These are phyloP conservation scores for Cydia strobilella DNA, from an alignment of 1,140 invertebrate genomes.

Conservation along the genomic window DNA sequence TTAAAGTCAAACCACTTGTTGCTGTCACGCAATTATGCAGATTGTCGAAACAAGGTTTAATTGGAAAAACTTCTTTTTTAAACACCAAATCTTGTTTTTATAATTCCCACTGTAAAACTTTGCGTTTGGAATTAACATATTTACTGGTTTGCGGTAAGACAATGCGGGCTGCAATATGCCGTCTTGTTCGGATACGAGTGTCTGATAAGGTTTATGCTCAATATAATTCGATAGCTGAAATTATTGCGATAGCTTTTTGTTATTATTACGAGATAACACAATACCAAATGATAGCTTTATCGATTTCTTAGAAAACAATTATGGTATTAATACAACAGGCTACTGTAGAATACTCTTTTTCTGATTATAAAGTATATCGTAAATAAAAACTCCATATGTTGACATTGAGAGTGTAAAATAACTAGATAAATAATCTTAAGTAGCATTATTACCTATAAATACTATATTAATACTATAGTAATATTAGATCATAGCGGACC, in stretches of 20 bases:
- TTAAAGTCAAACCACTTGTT: neutral
- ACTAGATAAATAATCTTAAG: neutral
- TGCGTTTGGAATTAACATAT: neutral
- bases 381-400: neutral
- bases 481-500: neutral
- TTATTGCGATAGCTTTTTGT: conserved; percentile 6
- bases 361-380: too few species aligned
- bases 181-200: neutral
- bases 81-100: neutral
- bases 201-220: neutral
- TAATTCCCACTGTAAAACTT: neutral
- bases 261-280: neutral
- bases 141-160: neutral
- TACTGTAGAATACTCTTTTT: too few species aligned
- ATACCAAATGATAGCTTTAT: neutral
- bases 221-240: neutral
- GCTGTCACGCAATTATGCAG: neutral
- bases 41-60: neutral
- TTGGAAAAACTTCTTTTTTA: neutral
- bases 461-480: too few species aligned
- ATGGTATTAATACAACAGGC: too few species aligned
- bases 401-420: neutral
- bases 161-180: neutral
- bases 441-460: neutral
- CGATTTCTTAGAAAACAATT: neutral